Evolutionary conservation across 2,113 vertebrate genomes (phyloP).

Genomic region (Mobula birostris): DNA sequence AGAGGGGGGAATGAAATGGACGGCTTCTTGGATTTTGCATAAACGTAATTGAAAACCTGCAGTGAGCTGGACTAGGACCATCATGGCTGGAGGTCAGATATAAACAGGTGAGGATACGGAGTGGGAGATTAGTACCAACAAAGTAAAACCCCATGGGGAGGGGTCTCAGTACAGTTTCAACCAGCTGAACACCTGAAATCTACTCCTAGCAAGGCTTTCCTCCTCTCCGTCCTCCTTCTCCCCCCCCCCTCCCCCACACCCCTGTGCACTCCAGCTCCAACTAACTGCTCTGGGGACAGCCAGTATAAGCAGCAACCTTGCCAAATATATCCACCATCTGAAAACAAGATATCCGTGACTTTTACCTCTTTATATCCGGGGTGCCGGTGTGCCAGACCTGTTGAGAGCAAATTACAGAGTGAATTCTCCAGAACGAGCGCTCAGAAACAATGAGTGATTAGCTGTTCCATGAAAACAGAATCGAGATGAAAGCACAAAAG

Average conservation of each 20-base stretch:
- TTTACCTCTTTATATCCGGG: constrained; percentile 36
- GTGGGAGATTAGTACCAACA: not conserved
- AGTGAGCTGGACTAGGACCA: not conserved
- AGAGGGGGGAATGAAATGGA: not conserved
- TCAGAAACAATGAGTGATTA: not conserved
- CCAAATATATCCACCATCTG: not conserved
- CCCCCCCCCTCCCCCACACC: not conserved
- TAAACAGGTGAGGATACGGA: too few species aligned
- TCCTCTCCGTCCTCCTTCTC: not conserved
- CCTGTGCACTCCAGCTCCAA: not conserved
- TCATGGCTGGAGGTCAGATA: not conserved
- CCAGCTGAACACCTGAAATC: not conserved
- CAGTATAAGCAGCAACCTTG: not conserved
- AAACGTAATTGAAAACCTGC: not conserved
- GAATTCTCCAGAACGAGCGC: not conserved
- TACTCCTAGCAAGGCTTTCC: not conserved
- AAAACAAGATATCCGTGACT: not conserved
- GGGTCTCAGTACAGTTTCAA: not conserved
- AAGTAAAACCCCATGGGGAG: not conserved
- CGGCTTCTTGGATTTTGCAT: not conserved
- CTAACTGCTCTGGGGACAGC: too few species aligned
- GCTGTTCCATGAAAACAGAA: not conserved
- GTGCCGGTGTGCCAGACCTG: constrained; percentile 19
- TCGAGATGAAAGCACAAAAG: not conserved
- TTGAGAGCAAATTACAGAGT: not conserved